Evolutionary conservation across 2,888 invertebrate species (phyloP).

Genomic region (Anaspis maculata): DNA sequence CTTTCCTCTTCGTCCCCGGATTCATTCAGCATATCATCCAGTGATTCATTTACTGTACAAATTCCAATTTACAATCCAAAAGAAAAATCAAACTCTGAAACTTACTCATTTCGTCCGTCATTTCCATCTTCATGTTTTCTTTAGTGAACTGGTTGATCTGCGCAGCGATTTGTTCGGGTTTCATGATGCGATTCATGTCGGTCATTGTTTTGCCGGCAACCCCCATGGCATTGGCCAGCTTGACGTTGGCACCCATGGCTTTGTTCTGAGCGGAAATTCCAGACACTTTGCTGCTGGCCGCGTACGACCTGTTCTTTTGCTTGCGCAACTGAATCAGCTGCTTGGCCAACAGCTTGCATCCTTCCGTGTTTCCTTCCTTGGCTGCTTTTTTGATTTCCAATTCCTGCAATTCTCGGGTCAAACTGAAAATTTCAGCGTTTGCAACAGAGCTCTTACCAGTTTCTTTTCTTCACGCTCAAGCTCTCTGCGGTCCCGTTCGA

Average conservation of each 20-base stretch:
- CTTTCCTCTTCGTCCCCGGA: constrained; percentile 87
- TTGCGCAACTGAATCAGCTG: constrained; percentile 81
- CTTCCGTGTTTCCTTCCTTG: constrained; percentile 79
- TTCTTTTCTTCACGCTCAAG: constrained; percentile 86
- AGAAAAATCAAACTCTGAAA: constrained; percentile 17
- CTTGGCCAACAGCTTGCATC: constrained; percentile 75
- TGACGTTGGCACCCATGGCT: constrained; percentile 82
- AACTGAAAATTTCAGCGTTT: neutral
- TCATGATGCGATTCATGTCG: constrained; percentile 78
- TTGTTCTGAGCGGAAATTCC: constrained; percentile 80
- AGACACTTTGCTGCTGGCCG: constrained; percentile 71
- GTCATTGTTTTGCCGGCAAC: constrained; percentile 85
- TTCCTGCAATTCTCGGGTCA: constrained; percentile 54
- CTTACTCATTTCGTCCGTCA: constrained; percentile 93
- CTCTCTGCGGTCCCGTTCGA: constrained; percentile 73
- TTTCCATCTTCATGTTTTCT: constrained; percentile 83
- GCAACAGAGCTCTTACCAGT: no score
- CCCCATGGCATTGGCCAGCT: constrained; percentile 80
- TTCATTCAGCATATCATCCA: constrained; percentile 82
- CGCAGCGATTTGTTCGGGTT: constrained; percentile 74
- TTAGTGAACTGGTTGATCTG: constrained; percentile 78
- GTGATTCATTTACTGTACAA: constrained; percentile 72
- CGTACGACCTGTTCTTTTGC: constrained; percentile 74
- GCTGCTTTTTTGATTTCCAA: constrained; percentile 84
- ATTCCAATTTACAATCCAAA: constrained; percentile 3